Evolutionary conservation across 2,797 vertebrate genomes (phyloP).

Genomic region (Epinephelus awoara): DNA sequence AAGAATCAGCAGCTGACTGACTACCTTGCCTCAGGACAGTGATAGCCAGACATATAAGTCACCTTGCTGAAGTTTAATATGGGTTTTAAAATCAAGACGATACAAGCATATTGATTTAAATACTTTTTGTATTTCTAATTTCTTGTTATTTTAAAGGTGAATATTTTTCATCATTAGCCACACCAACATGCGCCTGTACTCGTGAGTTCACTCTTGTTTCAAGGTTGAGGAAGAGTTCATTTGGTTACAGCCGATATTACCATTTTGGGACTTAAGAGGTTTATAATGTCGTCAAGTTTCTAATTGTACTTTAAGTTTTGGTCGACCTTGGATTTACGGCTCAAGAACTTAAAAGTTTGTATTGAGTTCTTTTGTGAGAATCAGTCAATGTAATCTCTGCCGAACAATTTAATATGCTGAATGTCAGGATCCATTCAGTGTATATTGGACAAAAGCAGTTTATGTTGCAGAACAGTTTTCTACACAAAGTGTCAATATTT

Average conservation of each 20-base stretch:
- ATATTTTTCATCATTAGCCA: not conserved
- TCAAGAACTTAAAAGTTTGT: not conserved
- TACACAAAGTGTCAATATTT: constrained; percentile 58
- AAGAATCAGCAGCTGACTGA: constrained; percentile 15
- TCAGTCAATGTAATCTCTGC: constrained; percentile 32
- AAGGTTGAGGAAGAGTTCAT: constrained; percentile 9
- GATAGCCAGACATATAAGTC: constrained; percentile 30
- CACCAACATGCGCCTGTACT: not conserved
- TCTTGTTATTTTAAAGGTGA: constrained; percentile 12
- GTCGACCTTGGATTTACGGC: constrained; percentile 20
- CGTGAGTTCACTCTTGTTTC: not conserved
- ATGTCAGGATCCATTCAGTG: constrained; percentile 34
- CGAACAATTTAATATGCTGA: constrained; percentile 39
- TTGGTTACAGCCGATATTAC: constrained; percentile 6
- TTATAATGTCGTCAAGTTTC: constrained; percentile 22
- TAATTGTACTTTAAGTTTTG: constrained; percentile 16
- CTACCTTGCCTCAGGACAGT: constrained; percentile 23
- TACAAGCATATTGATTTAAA: not conserved
- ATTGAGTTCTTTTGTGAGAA: not conserved
- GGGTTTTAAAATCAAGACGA: constrained; percentile 2
- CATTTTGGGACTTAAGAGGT: not conserved
- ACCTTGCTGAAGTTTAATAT: constrained; percentile 35
- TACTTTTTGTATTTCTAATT: not conserved
- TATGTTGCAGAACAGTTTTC: constrained; percentile 31
- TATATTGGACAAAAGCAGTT: constrained; percentile 41